A percentile compares a stretch with the other conserved stretches of the same genome.
Evolutionary conservation across 1,140 invertebrate species (phyloP).

Genomic region (Theocolax elegans): DNA sequence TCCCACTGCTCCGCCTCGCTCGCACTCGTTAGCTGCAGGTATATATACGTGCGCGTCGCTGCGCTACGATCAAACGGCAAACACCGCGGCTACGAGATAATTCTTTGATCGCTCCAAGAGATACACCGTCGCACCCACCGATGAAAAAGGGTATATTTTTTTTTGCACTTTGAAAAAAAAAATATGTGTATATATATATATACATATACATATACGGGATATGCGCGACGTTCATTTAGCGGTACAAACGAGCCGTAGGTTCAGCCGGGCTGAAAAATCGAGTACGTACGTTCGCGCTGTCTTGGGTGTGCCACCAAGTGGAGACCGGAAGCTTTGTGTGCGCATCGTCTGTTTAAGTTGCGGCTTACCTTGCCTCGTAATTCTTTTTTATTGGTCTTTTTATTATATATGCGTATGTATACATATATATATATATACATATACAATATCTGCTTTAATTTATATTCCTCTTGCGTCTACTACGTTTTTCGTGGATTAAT

Average conservation of each 20-base stretch:
- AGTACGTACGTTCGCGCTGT: background rate
- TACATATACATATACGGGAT: too few species aligned
- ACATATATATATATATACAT: too few species aligned
- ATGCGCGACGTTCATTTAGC: conserved; percentile 34
- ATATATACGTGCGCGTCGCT: conserved; percentile 50
- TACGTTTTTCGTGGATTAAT: too few species aligned
- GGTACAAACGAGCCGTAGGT: conserved; percentile 37
- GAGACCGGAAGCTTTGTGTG: background rate
- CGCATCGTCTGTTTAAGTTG: too few species aligned
- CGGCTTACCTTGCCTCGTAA: too few species aligned
- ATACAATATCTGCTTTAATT: too few species aligned
- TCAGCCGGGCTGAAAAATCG: conserved; percentile 35
- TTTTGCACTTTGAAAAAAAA: conserved; percentile 19
- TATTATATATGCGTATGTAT: too few species aligned
- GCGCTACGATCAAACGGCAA: conserved; percentile 56
- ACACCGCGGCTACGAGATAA: conserved; percentile 55
- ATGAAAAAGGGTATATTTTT: conserved; percentile 46
- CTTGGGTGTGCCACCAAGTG: too few species aligned
- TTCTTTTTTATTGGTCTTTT: too few species aligned
- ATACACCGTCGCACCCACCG: conserved; percentile 48
- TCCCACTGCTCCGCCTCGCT: background rate
- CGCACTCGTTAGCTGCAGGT: conserved; percentile 21
- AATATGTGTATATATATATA: too few species aligned
- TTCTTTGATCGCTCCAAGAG: conserved; percentile 64
- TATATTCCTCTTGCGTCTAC: too few species aligned